Base-by-base conservation (phyloP, 2,113 vertebrate species). In the Megaceryle torquata region DNA sequence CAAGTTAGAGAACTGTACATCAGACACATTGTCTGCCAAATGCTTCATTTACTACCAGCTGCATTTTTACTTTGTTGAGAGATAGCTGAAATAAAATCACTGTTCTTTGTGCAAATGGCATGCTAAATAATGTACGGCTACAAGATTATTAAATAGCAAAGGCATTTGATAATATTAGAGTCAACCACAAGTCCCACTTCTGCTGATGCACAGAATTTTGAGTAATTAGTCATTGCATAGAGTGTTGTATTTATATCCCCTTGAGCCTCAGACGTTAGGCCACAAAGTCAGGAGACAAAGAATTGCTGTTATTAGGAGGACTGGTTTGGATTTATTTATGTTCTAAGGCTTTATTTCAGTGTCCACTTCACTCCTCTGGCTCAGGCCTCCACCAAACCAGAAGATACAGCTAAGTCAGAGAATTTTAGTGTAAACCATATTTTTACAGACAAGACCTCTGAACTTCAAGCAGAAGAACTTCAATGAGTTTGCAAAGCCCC, bases 211-310 rank as follows among this genome's bases (percentile, higher is more conserved):
- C 95, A 97, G 87, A 97, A 95, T 97, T 97, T 96, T 97, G 94
- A 96, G 97, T 93, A 97, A 98, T 98, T 97, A 98, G 97, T 98
- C 98, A 98, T 77, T 97, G 97, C 96, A 95, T 86, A 87, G 96
- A 97, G 97, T 94, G 96, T 95, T 94, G 94, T 97, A 97, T 97
- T 98, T 97, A 96, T 98, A 97, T 97, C 95, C 94, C 82, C 95
- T 91, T 97, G 95, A 95, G 94, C 96, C 95, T 86, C 90, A 97
- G 96, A 98, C 96, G 97, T 98, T 98, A 98, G 97, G 97, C 98
- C 98, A 98, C 97, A 98, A 96, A 98, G 91, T 97, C 97, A 96
- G 96, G 95, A 98, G 97, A 97, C 97, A 98, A 97, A 97, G 96
- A 96, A 96, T 97, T 97, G 96, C 97, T 96, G 94, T 96, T 96